Evolutionary conservation across 2,797 vertebrate species (phyloP).

Genomic region (Nothura maculosa): DNA sequence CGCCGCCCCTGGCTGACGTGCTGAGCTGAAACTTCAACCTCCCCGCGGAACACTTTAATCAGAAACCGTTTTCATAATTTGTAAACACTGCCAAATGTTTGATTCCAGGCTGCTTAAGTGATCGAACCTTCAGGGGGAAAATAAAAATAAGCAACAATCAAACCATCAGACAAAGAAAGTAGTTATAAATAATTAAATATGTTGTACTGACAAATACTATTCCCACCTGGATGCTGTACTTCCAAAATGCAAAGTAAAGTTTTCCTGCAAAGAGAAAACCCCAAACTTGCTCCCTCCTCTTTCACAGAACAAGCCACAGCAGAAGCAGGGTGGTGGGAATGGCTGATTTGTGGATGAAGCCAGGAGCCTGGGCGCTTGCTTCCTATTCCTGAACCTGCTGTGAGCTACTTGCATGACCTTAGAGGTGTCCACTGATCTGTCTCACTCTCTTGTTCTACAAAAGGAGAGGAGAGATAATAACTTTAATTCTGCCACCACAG

Average conservation of each 20-base stretch:
- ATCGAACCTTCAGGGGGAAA: slow-evolving; percentile 25
- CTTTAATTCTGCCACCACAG: background rate
- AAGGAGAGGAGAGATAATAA: background rate
- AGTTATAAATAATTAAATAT: slow-evolving; percentile 56
- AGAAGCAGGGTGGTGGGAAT: background rate
- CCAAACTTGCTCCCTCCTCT: background rate
- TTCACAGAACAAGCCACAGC: background rate
- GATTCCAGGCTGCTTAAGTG: slow-evolving; percentile 30
- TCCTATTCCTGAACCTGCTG: background rate
- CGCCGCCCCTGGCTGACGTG: background rate
- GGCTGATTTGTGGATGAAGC: background rate
- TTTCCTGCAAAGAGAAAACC: background rate
- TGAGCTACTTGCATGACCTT: background rate
- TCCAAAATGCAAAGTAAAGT: background rate
- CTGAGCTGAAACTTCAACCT: slow-evolving; percentile 16
- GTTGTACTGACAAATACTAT: background rate
- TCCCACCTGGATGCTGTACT: slow-evolving; percentile 12
- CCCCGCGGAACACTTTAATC: background rate
- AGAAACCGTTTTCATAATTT: slow-evolving; percentile 56
- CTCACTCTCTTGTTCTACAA: background rate
- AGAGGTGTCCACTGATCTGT: background rate
- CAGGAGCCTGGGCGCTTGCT: background rate
- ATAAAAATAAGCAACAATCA: slow-evolving; percentile 20
- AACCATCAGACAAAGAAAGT: slow-evolving; percentile 23
- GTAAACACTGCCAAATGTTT: slow-evolving; percentile 39